Base-by-base conservation (phyloP, 1,140 invertebrate species). In the Drosophila arizonae region DNA sequence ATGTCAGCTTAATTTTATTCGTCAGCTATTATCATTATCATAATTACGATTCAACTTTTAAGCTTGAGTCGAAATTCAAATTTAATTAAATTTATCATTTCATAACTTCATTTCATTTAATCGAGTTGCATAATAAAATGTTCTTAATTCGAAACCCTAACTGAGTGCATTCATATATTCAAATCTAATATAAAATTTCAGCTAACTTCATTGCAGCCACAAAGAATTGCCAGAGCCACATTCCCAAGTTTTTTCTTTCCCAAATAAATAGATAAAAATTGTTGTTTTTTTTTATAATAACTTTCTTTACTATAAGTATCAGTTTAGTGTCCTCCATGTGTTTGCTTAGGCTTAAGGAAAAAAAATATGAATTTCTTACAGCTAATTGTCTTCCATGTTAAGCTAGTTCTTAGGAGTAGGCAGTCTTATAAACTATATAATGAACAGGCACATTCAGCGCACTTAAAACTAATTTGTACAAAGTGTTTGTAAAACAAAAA, bases 311-410 rank as follows among this genome's bases (percentile, higher is more conserved):
- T 74, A 70, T 46, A 72, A 41, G 65, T 77, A 73, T 74, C 41
- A 76, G 79, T 90, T 91, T 91, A 90, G 67, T 79, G 90, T 91
- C 90, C 65, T 88, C 90, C 86, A 76, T 81, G 65, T 33, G 33
- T 33, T 33, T 33, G 33, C 33, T 33, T 33, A 33, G 8, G 33
- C 1, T 9, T 9, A 33, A 51, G 43, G 28, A 54, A 78, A 81
- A 85, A 86, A 71, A 89, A 66, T 26, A 3, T 24, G 48, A 46
- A 46, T 21, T 30, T 57, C 76, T 76, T 81, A 76, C 45, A 28
- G 28, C 8, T 79, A 72, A 90, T 81, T 90, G 89, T 91, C 82
- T 91, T 91, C 89, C 89, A 90, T 90, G 13, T 45, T 67, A 41
- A 66, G 28, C 68, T 79, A 79, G 48, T 41, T 46, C 54, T 68